Base-by-base conservation (phyloP, 2,113 vertebrate species). In the Rhombomys opimus region DNA sequence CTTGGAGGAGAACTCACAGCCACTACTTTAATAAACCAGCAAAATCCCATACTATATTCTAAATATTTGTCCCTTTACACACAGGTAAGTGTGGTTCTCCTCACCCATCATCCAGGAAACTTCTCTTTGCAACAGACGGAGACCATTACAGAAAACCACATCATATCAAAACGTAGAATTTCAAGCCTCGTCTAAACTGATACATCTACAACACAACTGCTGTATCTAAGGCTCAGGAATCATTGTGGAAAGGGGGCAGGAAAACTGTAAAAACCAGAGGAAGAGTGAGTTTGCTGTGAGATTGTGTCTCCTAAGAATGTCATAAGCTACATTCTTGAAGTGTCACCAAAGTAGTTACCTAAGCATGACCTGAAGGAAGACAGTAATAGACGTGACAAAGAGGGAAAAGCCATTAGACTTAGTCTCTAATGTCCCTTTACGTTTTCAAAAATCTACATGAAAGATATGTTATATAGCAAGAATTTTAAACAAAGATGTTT, bases 391-490 rank as follows among this genome's bases (percentile, higher is more conserved):
- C 23, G 35, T 23, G 78, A 14, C 22, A 59, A 57, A n/a, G 35
- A n/a, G 18, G 32, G 4, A 59, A 59, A 13, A 52, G n/a, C 32
- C 32, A 7, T 81, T 81, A 59, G 50, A 10, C 11, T 6, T 57
- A 68, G 25, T 17, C 32, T 95, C 96, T 95, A 70, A 46, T 27
- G 5, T 61, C 87, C 18, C 18, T 61, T 87, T 89, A 93, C 18
- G 54, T 1, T 92, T 63, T 41, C 91, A 89, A 46, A 70, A 75
- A 63, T 57, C 54, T 57, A 72, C 14, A 72, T 50, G 23, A 88
- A 78, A 90, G 9, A 82, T 41, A 78, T 38, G 81, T 82, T 81
- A 54, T 57, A 52, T 94, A 59, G 22, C 22, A 86, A 95, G 87
- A 72, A 86, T 91, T 67, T 38, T 77, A 78, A 76, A 61, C 76